These are phyloP conservation scores for Celastrina argiolus DNA, from an alignment of 2,888 invertebrate species.

Conservation along the genomic window DNA sequence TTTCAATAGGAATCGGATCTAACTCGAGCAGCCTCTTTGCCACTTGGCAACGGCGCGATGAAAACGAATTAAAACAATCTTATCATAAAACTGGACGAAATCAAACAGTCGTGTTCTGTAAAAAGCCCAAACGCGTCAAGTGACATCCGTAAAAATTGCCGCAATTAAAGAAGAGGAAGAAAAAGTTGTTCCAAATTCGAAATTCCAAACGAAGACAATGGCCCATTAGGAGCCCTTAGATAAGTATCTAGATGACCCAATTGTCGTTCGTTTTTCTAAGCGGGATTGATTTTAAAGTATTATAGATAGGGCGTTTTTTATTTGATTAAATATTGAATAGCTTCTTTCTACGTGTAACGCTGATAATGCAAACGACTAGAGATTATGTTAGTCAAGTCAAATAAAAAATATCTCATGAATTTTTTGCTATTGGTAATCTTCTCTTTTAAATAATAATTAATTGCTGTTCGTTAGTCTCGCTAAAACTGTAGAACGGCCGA, in stretches of 20 bases:
- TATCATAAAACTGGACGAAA: slow-evolving; percentile 30
- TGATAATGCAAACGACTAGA: not conserved
- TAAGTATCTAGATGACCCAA: slow-evolving; percentile 65
- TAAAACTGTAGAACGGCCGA: no score
- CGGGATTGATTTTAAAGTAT: slow-evolving; percentile 33
- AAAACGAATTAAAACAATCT: slow-evolving; percentile 25
- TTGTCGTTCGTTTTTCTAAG: slow-evolving; percentile 51
- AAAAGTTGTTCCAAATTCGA: slow-evolving; percentile 51
- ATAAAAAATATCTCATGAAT: not conserved
- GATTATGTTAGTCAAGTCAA: not conserved
- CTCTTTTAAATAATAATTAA: no score
- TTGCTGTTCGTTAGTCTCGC: no score
- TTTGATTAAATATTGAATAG: slow-evolving; percentile 31
- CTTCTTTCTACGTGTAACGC: slow-evolving; percentile 24
- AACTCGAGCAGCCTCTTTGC: not conserved
- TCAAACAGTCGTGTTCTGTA: slow-evolving; percentile 38
- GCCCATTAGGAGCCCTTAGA: slow-evolving; percentile 68
- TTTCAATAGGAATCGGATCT: no score
- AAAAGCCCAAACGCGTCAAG: slow-evolving; percentile 43
- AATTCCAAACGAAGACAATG: slow-evolving; percentile 61
- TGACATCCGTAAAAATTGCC: slow-evolving; percentile 71
- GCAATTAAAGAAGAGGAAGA: slow-evolving; percentile 64
- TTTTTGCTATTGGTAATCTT: no score
- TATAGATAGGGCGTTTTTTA: slow-evolving; percentile 30
- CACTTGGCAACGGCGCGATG: not conserved